Evolutionary conservation across 2,888 invertebrate species (phyloP).

Genomic region (Machimus rusticus): DNA sequence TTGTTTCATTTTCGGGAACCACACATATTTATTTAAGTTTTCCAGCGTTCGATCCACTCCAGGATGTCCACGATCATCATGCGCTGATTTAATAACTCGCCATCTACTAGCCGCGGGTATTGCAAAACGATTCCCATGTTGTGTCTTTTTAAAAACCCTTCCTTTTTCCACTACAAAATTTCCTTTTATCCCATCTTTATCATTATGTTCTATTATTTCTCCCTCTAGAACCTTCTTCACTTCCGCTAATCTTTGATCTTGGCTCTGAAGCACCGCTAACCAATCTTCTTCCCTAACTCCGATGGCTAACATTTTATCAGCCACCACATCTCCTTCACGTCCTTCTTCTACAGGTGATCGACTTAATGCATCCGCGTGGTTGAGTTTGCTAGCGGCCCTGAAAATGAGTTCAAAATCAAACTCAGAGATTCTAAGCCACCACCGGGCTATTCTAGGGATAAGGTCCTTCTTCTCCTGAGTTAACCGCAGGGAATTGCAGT

Average conservation of each 20-base stretch:
- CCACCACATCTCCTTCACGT: no score
- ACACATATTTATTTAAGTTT: constrained; percentile 52
- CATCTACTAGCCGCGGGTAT: neutral
- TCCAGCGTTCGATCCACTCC: constrained; percentile 21
- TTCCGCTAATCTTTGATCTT: neutral
- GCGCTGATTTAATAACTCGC: neutral
- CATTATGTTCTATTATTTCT: neutral
- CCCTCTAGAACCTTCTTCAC: neutral
- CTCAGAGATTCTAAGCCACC: neutral
- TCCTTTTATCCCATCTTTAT: neutral
- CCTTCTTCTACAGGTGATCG: no score
- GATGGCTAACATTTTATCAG: no score
- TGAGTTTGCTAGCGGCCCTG: neutral
- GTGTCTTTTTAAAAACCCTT: neutral
- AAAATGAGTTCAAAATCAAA: neutral
- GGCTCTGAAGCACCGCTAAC: neutral
- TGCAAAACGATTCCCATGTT: neutral
- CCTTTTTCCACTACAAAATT: neutral
- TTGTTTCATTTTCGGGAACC: constrained; percentile 57
- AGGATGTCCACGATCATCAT: constrained; percentile 21
- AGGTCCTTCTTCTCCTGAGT: neutral
- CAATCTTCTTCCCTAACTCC: no score
- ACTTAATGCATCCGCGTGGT: neutral
- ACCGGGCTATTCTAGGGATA: neutral
- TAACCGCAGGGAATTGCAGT: neutral